Conservation (phyloP, 1,140 invertebrate species). For the Caligus rogercresseyi region DNA sequence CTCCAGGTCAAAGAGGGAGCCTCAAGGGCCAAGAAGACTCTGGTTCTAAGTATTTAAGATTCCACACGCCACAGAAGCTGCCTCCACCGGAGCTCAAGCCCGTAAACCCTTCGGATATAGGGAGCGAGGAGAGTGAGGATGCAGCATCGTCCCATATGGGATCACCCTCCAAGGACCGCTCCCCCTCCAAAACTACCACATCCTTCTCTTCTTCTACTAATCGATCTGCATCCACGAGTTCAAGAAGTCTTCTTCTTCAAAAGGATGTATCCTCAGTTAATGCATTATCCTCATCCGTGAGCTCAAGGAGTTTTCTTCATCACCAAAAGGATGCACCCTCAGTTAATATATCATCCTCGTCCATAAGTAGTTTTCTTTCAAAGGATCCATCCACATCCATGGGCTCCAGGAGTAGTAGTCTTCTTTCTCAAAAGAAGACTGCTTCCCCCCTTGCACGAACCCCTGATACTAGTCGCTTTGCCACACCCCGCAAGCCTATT, state of each 20-base stretch:
- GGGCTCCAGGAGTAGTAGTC: not conserved
- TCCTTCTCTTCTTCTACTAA: no score
- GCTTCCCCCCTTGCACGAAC: no score
- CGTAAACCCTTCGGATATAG: not conserved
- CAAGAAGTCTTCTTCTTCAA: no score
- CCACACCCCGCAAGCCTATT: not conserved
- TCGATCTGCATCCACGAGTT: no score
- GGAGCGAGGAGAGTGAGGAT: not conserved
- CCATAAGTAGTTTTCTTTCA: no score
- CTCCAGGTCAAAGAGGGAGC: not conserved
- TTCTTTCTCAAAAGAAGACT: not conserved
- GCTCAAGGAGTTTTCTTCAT: not conserved
- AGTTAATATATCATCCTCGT: no score
- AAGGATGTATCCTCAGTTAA: not conserved
- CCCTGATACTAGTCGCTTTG: not conserved
- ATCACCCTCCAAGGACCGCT: no score
- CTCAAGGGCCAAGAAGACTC: not conserved
- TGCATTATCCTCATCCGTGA: not conserved
- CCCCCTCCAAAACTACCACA: no score
- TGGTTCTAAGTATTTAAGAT: not conserved
- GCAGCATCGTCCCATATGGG: not conserved
- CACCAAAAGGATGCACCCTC: no score
- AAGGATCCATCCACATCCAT: not conserved
- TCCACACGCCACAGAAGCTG: constrained; percentile 1
- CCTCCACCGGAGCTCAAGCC: constrained; percentile 24